phyloP scores from a whole-genome alignment of 2,797 vertebrate species.

The Acrocephalus scirpaceus region DNA sequence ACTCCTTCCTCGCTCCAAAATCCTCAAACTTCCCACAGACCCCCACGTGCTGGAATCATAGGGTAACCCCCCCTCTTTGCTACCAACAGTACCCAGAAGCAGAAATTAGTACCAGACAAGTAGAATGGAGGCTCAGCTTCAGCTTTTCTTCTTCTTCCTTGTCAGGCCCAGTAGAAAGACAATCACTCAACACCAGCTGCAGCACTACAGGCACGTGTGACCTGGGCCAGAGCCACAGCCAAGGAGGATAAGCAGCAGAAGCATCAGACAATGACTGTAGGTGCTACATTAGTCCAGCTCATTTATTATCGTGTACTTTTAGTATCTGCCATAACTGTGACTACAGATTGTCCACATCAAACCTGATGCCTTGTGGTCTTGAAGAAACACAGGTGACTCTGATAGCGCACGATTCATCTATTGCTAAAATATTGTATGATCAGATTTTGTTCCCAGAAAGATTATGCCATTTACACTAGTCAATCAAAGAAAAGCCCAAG shows the following conservation, averaged over 20 bases:
- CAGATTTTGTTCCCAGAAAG: neutral
- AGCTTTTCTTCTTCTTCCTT: neutral
- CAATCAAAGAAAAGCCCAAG: neutral
- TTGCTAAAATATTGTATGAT: neutral
- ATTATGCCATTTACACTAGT: neutral
- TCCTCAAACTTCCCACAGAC: neutral
- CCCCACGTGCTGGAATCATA: accelerated
- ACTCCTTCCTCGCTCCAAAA: neutral
- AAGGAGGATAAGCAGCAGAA: neutral
- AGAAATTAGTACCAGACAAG: neutral
- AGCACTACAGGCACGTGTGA: accelerated
- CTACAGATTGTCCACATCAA: neutral
- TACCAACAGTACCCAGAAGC: neutral
- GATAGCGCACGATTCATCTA: accelerated
- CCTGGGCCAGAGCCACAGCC: neutral
- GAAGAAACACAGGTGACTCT: neutral
- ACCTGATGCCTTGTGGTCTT: neutral
- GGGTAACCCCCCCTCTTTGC: neutral
- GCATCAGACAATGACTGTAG: accelerated
- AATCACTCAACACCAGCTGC: neutral
- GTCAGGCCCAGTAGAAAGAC: neutral
- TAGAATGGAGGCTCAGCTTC: neutral
- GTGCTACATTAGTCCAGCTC: neutral
- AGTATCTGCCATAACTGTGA: neutral
- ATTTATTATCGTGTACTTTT: accelerated